Percentiles rank a stretch among this genome's conserved stretches.
Evolutionary conservation across 1,140 invertebrate species (phyloP).

Genomic region (Drosophila takahashii): DNA sequence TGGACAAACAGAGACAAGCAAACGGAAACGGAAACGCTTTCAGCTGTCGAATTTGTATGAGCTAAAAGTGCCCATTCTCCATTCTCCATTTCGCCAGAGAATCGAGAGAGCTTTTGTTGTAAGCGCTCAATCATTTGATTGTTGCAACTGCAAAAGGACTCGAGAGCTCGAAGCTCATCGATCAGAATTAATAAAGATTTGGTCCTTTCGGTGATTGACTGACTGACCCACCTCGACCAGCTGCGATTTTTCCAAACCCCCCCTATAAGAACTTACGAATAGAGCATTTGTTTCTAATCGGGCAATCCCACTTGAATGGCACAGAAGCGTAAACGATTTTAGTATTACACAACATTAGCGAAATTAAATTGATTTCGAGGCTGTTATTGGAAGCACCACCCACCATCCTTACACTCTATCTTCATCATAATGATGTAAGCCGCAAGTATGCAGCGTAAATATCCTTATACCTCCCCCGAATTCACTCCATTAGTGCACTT

Average conservation of each 20-base stretch:
- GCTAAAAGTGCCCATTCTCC: slow-evolving; percentile 31
- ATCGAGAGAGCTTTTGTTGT: slow-evolving; percentile 52
- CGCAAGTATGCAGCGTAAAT: slow-evolving; percentile 78
- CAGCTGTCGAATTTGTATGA: slow-evolving; percentile 82
- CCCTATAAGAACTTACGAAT: slow-evolving; percentile 24
- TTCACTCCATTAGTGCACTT: slow-evolving; percentile 58
- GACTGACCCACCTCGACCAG: slow-evolving; percentile 52
- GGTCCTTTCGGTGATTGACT: slow-evolving; percentile 65
- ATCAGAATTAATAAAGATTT: slow-evolving; percentile 85
- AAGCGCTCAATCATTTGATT: slow-evolving; percentile 82
- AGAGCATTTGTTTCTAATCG: slow-evolving; percentile 77
- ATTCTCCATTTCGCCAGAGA: slow-evolving; percentile 34
- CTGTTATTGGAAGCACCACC: slow-evolving; percentile 31
- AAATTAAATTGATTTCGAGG: slow-evolving; percentile 76
- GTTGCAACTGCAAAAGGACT: slow-evolving; percentile 62
- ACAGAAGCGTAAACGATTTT: slow-evolving; percentile 56
- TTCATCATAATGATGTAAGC: slow-evolving; percentile 58
- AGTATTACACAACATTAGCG: slow-evolving; percentile 80
- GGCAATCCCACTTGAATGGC: slow-evolving; percentile 43
- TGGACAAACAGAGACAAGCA: slow-evolving; percentile 79
- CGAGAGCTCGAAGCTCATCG: slow-evolving; percentile 77
- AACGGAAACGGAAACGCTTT: slow-evolving; percentile 81
- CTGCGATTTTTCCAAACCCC: slow-evolving; percentile 14
- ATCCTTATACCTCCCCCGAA: slow-evolving; percentile 48
- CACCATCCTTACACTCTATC: background rate